Base-by-base conservation (phyloP, 2,797 vertebrate species). In the Centroberyx gerrardi region DNA sequence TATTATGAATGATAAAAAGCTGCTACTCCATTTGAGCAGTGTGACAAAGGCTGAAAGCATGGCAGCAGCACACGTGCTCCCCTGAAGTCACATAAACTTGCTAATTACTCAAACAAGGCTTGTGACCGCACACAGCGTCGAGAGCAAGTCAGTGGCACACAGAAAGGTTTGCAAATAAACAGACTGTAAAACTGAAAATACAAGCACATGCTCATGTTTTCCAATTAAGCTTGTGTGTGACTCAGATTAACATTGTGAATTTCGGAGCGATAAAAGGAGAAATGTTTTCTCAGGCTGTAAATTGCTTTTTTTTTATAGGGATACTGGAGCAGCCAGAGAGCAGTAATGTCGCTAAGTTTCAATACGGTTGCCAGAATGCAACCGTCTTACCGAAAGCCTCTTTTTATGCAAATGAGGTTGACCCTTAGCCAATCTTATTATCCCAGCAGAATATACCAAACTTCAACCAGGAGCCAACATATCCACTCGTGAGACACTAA, bases 91-190 rank as follows among this genome's bases (percentile, higher is more conserved):
- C 68, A 80, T 74, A 78, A 80, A 90, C 78, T 86, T 78, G 66
- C 73, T 88, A 89, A 90, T 91, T 89, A 79, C 77, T 84, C 76
- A 71, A 90, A 87, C 71, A 58, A 58, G 53, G 67, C 52, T 78
- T 48, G 68, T 59, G 86, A 81, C 76, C 17, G 1, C 59, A 38
- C 51, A 36, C 49, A 70, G 72, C 69, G 68, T 71, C 67, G 65
- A 68, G 28, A 84, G 65, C 71, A 53, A 84, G 68, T 55, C 56
- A 44, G 76, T 14, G 9, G 36, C 54, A 54, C 79, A 74, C 48
- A 56, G 17, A 68, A 68, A 56, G 64, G 52, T 69, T 82, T 80
- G 71, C 79, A 87, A 82, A 90, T 83, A 88, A 84, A 85, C 72
- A 84, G 46, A 55, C 59, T 51, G 58, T 80, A 62, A 87, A 85